Evolutionary conservation across 2,797 vertebrate species (phyloP).

Genomic region (Melanogrammus aeglefinus): DNA sequence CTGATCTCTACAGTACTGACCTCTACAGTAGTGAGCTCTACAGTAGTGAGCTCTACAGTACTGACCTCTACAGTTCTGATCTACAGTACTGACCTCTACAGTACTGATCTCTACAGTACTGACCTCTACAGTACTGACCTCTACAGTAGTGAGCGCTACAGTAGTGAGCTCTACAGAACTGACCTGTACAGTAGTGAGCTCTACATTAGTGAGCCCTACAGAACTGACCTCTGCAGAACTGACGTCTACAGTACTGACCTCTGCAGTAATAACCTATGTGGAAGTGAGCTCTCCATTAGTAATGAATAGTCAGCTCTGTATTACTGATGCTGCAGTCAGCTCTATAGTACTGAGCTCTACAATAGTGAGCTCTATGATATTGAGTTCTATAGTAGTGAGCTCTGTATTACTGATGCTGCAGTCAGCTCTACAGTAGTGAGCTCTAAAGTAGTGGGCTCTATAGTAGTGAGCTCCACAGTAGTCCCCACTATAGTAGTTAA

Average conservation of each 20-base stretch:
- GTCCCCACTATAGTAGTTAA: no score
- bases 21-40: no score
- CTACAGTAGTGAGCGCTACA: not conserved
- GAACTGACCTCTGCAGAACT: not conserved
- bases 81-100: no score
- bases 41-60: no score
- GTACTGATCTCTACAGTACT: not conserved
- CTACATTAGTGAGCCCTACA: no score
- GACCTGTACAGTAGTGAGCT: no score
- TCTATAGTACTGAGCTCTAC: not conserved
- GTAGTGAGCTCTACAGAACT: not conserved
- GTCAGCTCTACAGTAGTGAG: not conserved
- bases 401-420: not conserved
- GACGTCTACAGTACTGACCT: not conserved
- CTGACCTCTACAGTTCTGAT: no score
- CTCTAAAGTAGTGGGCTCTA: no score
- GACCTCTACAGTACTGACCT: not conserved
- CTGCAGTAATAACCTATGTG: no score
- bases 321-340: not conserved
- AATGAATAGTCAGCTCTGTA: not conserved
- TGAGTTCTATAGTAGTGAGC: not conserved
- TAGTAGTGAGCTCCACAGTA: no score
- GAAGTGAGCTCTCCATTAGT: no score
- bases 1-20: no score
- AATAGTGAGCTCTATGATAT: not conserved